phyloP scores from a whole-genome alignment of 2,888 invertebrate genomes.

The Apotomis turbidana region DNA sequence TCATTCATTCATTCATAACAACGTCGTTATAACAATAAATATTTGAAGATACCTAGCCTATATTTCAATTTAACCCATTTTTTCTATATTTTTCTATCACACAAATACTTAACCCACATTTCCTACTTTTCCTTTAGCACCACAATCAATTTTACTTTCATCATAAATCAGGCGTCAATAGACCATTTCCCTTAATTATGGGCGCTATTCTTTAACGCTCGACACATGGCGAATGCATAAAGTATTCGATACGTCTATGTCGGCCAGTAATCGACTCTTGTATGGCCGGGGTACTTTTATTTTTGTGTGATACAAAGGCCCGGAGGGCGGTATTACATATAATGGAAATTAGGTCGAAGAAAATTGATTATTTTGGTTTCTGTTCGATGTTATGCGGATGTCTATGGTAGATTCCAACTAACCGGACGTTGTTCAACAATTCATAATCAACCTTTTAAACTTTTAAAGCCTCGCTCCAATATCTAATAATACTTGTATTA shows the following conservation, averaged over 20 bases:
- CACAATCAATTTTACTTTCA: conserved; percentile 12
- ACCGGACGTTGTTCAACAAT: too few species aligned
- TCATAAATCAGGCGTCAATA: conserved; percentile 3
- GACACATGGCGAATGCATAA: conserved; percentile 19
- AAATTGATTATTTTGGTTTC: not conserved
- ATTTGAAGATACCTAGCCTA: too few species aligned
- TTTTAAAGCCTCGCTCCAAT: too few species aligned
- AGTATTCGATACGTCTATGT: conserved; percentile 32
- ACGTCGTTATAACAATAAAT: too few species aligned
- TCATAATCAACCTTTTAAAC: too few species aligned
- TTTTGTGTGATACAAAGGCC: conserved; percentile 27
- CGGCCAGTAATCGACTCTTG: conserved; percentile 26
- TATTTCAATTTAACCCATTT: too few species aligned
- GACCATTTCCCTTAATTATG: conserved; percentile 16
- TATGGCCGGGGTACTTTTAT: conserved; percentile 24
- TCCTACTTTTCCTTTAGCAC: not conserved
- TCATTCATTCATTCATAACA: too few species aligned
- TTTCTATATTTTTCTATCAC: not conserved
- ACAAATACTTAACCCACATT: not conserved
- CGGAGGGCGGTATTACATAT: conserved; percentile 17
- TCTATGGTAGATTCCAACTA: too few species aligned
- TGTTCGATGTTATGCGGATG: too few species aligned
- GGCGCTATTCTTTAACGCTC: conserved; percentile 24
- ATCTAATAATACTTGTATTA: too few species aligned
- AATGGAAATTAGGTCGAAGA: not conserved